Percentiles rank a stretch among this genome's conserved stretches.
phyloP scores from a whole-genome alignment of 2,888 invertebrate genomes.

The Hydrotaea cyrtoneurina region DNA sequence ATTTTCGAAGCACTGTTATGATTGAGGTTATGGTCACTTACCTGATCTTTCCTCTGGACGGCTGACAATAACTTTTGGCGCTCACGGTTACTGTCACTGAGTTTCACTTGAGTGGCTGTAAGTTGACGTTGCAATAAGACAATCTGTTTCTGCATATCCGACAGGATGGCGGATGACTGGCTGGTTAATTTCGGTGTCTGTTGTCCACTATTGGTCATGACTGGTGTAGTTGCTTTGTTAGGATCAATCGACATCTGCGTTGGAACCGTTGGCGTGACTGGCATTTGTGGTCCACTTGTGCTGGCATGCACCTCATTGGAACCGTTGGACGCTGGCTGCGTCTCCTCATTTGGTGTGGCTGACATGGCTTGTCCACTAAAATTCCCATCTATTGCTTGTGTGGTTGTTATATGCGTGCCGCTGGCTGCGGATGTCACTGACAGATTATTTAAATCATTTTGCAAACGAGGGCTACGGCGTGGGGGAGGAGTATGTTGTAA shows the following conservation, averaged over 20 bases:
- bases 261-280: neutral
- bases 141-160: conserved; percentile 45
- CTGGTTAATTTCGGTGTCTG: neutral
- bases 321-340: conserved; percentile 25
- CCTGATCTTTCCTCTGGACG: neutral
- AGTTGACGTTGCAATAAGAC: conserved; percentile 30
- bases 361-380: neutral
- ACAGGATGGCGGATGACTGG: neutral
- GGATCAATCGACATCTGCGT: neutral
- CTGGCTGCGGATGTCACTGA: no score
- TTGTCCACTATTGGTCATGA: neutral
- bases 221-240: neutral
- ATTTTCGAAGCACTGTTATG: neutral
- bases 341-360: neutral
- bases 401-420: no score
- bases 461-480: neutral
- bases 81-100: conserved; percentile 21
- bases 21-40: conserved; percentile 42
- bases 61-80: conserved; percentile 6
- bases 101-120: conserved; percentile 9
- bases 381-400: no score
- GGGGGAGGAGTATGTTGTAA: neutral
- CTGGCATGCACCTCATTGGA: neutral
- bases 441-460: no score
- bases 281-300: neutral